Percentiles rank a stretch among this genome's conserved stretches.
Evolutionary conservation across 2,797 vertebrate species (phyloP).

Genomic region (Chelonia mydas): DNA sequence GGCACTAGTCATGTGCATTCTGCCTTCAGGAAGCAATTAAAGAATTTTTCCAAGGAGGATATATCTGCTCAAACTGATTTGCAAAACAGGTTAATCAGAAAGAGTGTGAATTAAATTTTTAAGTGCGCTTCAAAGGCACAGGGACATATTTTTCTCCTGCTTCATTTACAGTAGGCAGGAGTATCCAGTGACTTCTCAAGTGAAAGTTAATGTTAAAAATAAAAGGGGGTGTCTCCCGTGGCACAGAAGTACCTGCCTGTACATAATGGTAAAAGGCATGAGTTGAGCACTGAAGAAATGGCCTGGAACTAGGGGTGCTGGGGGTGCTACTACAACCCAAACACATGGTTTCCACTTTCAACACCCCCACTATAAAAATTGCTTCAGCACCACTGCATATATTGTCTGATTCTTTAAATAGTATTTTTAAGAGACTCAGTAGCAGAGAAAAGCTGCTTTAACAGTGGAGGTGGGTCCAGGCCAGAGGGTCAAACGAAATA

Average conservation of each 20-base stretch:
- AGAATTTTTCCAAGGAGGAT: constrained; percentile 10
- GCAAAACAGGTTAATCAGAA: constrained; percentile 54
- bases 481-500: not conserved
- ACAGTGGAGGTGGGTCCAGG: not conserved
- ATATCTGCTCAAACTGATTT: constrained; percentile 43
- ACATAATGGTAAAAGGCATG: not conserved
- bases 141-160: constrained; percentile 8
- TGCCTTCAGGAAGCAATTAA: constrained; percentile 60
- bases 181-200: not conserved
- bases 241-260: not conserved
- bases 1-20: not conserved
- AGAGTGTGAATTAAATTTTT: constrained; percentile 28
- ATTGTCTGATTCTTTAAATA: not conserved
- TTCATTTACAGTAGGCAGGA: not conserved
- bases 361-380: not conserved
- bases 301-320: not conserved
- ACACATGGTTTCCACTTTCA: not conserved
- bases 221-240: not conserved
- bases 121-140: constrained; percentile 18
- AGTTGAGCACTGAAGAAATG: not conserved
- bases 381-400: not conserved
- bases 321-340: not conserved
- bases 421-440: not conserved
- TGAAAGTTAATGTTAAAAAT: constrained; percentile 3
- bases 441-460: not conserved